A percentile compares a stretch with the other conserved stretches of the same genome.
These are phyloP conservation scores for Sarcophaga rosellei DNA, from an alignment of 2,888 invertebrate species.

Conservation along the genomic window DNA sequence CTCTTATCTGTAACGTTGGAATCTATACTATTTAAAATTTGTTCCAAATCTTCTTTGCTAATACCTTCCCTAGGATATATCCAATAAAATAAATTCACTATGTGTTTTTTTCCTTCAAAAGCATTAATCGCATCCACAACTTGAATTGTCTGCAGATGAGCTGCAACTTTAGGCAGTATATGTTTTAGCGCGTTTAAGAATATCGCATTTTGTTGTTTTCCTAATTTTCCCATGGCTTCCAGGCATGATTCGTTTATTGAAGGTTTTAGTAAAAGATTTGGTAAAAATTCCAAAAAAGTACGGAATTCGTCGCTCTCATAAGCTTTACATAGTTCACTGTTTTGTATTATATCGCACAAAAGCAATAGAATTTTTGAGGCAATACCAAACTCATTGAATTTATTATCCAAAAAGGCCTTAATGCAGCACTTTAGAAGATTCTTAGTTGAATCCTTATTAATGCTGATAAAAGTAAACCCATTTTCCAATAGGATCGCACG, in stretches of 20 bases:
- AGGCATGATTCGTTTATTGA: slow-evolving; percentile 83
- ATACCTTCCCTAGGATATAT: slow-evolving; percentile 72
- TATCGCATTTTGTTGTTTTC: slow-evolving; percentile 82
- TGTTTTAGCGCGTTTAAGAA: slow-evolving; percentile 82
- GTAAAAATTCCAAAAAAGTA: slow-evolving; percentile 83
- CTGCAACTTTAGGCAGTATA: slow-evolving; percentile 82
- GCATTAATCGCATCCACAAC: slow-evolving; percentile 80
- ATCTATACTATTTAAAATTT: slow-evolving; percentile 31
- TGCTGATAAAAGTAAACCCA: slow-evolving; percentile 70
- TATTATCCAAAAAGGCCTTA: slow-evolving; percentile 73
- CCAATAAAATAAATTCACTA: slow-evolving; percentile 84
- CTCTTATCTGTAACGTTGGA: slow-evolving; percentile 70
- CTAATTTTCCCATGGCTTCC: slow-evolving; percentile 84
- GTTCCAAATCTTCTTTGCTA: slow-evolving; percentile 31
- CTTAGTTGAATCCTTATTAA: slow-evolving; percentile 73
- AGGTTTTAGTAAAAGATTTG: slow-evolving; percentile 83
- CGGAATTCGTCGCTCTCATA: slow-evolving; percentile 80
- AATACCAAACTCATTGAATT: slow-evolving; percentile 72
- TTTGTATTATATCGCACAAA: slow-evolving; percentile 82
- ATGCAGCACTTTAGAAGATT: slow-evolving; percentile 75
- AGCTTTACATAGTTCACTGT: slow-evolving; percentile 77
- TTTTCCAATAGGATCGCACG: slow-evolving; percentile 73
- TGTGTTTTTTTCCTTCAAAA: slow-evolving; percentile 82
- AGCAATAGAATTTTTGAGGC: slow-evolving; percentile 80
- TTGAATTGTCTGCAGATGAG: slow-evolving; percentile 75